A percentile compares a stretch with the other conserved stretches of the same genome.
These are phyloP conservation scores for Brachionus manjavacas DNA, from an alignment of 1,140 invertebrate species.

Conservation along the genomic window DNA sequence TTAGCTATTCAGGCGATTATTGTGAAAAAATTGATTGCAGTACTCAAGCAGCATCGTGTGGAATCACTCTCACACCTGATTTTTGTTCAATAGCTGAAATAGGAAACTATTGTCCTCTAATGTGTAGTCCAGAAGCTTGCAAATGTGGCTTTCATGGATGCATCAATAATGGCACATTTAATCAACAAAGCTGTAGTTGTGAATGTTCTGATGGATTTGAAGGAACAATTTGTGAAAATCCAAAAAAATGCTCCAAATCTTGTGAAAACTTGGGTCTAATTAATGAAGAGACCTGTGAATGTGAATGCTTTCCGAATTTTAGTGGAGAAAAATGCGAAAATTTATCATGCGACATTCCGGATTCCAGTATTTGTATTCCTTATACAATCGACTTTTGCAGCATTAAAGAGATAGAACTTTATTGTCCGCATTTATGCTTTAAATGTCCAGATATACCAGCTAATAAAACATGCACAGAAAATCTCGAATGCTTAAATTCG, in stretches of 20 bases:
- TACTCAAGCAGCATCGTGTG: neutral
- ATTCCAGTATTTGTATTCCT: neutral
- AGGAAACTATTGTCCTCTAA: neutral
- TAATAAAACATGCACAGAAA: neutral
- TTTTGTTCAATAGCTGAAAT: neutral
- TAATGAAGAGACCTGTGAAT: conserved; percentile 8
- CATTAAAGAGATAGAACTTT: neutral
- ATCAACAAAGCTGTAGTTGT: neutral
- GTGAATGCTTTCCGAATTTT: conserved; percentile 33
- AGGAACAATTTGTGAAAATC: conserved; percentile 8
- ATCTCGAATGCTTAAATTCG: neutral
- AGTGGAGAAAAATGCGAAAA: neutral
- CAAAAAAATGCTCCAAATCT: neutral
- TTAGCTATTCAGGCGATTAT: neutral
- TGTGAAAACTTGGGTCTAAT: neutral
- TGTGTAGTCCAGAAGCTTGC: neutral
- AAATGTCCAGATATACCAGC: neutral
- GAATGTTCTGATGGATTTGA: neutral
- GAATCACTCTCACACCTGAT: neutral
- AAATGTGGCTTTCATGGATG: conserved; percentile 29
- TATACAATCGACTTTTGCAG: neutral
- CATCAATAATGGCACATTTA: conserved; percentile 19
- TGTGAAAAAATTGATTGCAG: conserved; percentile 21
- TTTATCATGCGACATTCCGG: neutral
- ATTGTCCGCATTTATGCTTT: neutral